Evolutionary conservation across 2,888 invertebrate genomes (phyloP).

Genomic region (Cryptocheilus praepositus): DNA sequence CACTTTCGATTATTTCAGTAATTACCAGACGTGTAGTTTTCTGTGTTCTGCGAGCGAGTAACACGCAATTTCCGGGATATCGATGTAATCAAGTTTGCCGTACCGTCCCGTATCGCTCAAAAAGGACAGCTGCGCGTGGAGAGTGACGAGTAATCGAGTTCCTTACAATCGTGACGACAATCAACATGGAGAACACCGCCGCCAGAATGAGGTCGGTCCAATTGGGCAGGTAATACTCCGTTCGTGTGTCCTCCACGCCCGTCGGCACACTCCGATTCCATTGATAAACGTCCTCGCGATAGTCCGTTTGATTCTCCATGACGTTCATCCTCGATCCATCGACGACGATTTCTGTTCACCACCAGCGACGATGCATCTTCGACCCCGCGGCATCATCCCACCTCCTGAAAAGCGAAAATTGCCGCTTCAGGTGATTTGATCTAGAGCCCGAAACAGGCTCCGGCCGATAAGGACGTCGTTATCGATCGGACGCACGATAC

Average conservation of each 20-base stretch:
- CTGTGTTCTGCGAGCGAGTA: no score
- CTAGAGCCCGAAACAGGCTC: no score
- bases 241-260: slow-evolving; percentile 26
- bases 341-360: slow-evolving; percentile 41
- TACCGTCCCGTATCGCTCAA: no score
- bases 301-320: slow-evolving; percentile 56
- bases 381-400: neutral
- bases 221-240: slow-evolving; percentile 55
- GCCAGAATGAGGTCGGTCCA: slow-evolving; percentile 70
- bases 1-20: no score
- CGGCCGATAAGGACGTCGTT: no score
- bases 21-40: no score
- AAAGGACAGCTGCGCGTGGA: no score
- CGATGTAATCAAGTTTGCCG: no score
- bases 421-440: no score
- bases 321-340: slow-evolving; percentile 53
- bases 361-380: neutral
- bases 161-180: slow-evolving; percentile 73
- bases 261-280: slow-evolving; percentile 45
- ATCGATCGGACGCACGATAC: no score
- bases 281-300: slow-evolving; percentile 50
- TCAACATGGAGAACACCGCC: slow-evolving; percentile 68
- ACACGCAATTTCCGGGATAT: no score
- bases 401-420: slow-evolving; percentile 1
- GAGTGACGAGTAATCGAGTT: neutral